Conservation (phyloP, 2,113 vertebrate species). For the Rhinolophus ferrumequinum region DNA sequence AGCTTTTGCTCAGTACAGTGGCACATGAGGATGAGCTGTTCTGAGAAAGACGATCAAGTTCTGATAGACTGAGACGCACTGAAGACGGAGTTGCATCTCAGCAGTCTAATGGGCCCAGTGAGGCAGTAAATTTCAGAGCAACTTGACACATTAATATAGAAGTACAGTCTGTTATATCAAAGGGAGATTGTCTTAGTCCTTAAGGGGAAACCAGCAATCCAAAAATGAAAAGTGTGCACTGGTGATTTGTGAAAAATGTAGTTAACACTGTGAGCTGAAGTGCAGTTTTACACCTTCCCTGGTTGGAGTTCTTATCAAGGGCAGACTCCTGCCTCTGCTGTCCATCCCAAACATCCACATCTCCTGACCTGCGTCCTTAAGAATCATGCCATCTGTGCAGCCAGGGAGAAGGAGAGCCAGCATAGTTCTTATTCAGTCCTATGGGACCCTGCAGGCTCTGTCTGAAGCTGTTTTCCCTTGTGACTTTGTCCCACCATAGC, state of each 20-base stretch:
- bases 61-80: constrained; percentile 69
- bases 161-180: constrained; percentile 87
- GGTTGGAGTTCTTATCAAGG: neutral
- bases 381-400: neutral
- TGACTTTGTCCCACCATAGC: neutral
- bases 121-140: constrained; percentile 86
- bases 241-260: constrained; percentile 75
- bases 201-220: constrained; percentile 81
- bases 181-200: constrained; percentile 84
- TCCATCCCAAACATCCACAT: neutral
- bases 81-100: constrained; percentile 59
- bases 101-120: constrained; percentile 76
- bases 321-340: neutral
- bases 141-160: constrained; percentile 87
- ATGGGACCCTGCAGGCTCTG: neutral
- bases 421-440: neutral
- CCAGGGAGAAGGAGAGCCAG: neutral
- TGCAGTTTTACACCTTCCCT: neutral
- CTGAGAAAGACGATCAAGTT: constrained; percentile 56
- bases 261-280: constrained; percentile 56
- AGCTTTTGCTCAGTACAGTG: constrained; percentile 41
- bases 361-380: neutral
- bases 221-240: constrained; percentile 79
- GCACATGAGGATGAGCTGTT: constrained; percentile 60
- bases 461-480: neutral